Evolutionary conservation across 1,140 invertebrate genomes (phyloP), one percentile per base, ranked within the genome.

Genomic region (Zophobas atratus): DNA sequence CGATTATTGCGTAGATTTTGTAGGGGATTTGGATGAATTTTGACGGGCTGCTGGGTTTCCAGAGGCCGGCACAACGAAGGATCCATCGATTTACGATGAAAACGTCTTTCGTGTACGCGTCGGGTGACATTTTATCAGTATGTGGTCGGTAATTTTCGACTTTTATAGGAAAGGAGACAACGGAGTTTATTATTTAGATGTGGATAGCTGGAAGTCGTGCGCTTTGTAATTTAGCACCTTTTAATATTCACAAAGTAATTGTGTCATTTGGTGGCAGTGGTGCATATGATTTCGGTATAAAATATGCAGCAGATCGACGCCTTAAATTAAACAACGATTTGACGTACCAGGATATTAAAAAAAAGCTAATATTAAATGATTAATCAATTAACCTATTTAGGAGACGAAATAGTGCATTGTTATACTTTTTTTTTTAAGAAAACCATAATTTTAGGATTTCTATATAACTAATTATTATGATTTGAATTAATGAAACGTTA

Each of bases 61-160:
- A 84, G 6, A 84, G 56, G 20, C 84, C 84, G 1, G 83, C 84
- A 79, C 77, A 81, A 77, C 49, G 67, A 20, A 84, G 56, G 32
- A 84, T 81, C 82, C 81, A 83, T 32, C 82, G 81, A 72, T 84
- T 84, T n/a, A 81, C 70, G 1, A 76, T 43, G 67, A 84, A 84
- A 43, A 82, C 81, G 71, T 82, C 80, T 49, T 80, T 43, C 5
- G 56, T 75, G 48, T 71, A 77, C 35, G 53, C 57, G 35, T 48
- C 38, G 0, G 49, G 2, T 39, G 53, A 56, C 34, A 43, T 60
- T 60, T 38, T 2, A 20, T 2, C 49, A 38, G 34, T 60, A 36
- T 60, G 36, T 8, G 1, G 33, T 35, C 56, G 32, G n/a, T 72
- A 20, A 46, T 75, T 79, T 72, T 6, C 53, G 70, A 60, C 36